phyloP scores from a whole-genome alignment of 2,113 vertebrate species.

The Tichodroma muraria region DNA sequence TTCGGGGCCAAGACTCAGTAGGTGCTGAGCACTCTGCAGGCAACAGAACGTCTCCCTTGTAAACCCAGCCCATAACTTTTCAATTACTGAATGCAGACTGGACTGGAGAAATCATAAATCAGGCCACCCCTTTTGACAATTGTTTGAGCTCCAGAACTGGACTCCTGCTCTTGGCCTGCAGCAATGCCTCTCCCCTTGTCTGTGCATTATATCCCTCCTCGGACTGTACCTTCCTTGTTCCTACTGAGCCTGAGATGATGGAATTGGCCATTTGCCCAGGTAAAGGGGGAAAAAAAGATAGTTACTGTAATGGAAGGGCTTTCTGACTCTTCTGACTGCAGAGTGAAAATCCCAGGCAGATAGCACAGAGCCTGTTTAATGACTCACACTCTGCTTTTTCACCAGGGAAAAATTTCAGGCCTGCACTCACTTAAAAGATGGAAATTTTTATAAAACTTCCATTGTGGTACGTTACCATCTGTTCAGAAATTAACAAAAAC shows the following conservation, averaged over 20 bases:
- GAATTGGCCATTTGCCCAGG: slow-evolving; percentile 35
- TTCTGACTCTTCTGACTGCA: slow-evolving; percentile 46
- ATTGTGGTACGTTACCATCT: slow-evolving; percentile 59
- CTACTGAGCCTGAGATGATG: slow-evolving; percentile 8
- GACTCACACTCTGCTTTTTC: slow-evolving; percentile 47
- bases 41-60: neutral
- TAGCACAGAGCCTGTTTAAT: slow-evolving; percentile 22
- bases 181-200: neutral
- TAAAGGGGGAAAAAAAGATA: neutral
- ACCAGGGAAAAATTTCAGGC: slow-evolving; percentile 60
- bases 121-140: neutral
- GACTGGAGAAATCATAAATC: neutral
- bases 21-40: neutral
- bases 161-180: neutral
- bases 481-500: slow-evolving; percentile 36
- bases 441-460: slow-evolving; percentile 66
- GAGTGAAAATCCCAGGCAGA: slow-evolving; percentile 60
- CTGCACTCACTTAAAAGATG: slow-evolving; percentile 59
- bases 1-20: neutral
- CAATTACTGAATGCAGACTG: neutral
- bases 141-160: neutral
- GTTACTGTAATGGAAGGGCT: slow-evolving; percentile 53
- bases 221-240: slow-evolving; percentile 33
- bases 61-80: neutral
- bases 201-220: neutral